Evolutionary conservation across 2,113 vertebrate genomes (phyloP).

Genomic region (Poecile atricapillus): DNA sequence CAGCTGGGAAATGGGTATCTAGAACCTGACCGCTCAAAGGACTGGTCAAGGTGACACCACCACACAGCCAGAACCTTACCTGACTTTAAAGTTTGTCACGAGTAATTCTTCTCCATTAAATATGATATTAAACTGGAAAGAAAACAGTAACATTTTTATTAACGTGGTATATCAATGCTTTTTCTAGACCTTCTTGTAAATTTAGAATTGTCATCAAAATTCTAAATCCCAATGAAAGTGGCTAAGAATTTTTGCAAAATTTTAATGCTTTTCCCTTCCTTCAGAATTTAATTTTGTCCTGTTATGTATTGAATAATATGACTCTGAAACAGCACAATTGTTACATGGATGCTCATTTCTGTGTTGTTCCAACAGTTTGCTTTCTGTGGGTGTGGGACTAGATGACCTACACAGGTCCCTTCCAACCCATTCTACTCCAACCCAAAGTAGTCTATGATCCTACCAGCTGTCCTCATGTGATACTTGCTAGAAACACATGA

Average conservation of each 20-base stretch:
- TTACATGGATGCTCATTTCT: not conserved
- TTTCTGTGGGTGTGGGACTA: not conserved
- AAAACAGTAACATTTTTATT: not conserved
- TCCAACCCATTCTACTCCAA: not conserved
- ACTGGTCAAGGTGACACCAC: not conserved
- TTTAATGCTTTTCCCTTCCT: not conserved
- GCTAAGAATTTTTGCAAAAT: not conserved
- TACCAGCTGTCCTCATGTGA: not conserved
- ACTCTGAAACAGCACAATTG: not conserved
- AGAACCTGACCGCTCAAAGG: not conserved
- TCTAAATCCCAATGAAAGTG: not conserved
- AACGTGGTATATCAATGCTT: not conserved
- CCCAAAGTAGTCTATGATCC: not conserved
- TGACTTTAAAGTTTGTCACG: slow-evolving; percentile 39
- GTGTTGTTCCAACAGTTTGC: not conserved
- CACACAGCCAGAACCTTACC: slow-evolving; percentile 22
- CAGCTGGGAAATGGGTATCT: not conserved
- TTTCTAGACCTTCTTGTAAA: not conserved
- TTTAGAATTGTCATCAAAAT: not conserved
- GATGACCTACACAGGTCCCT: not conserved
- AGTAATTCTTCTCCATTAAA: slow-evolving; percentile 48
- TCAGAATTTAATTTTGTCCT: not conserved
- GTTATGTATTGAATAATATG: not conserved
- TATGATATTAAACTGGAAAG: slow-evolving; percentile 54
- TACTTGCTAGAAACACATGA: not conserved